Evolutionary conservation across 1,140 invertebrate genomes (phyloP).

Genomic region (Ceratina australensis): DNA sequence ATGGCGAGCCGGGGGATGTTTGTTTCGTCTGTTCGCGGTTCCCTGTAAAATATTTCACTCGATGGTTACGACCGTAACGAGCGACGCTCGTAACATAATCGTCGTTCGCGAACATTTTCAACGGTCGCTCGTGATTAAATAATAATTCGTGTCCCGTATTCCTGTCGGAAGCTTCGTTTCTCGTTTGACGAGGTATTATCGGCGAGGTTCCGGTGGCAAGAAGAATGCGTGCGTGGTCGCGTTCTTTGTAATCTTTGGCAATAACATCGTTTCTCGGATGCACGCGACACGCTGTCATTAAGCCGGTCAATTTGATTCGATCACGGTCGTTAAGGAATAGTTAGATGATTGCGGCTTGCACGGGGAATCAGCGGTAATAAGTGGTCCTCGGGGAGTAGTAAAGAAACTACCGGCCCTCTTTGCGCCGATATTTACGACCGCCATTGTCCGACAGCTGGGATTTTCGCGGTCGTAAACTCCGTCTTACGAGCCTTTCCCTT

Average conservation of each 20-base stretch:
- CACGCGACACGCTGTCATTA: conserved; percentile 46
- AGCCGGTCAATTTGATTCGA: conserved; percentile 52
- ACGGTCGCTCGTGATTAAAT: not conserved
- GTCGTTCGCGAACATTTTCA: not conserved
- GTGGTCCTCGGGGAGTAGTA: conserved; percentile 73
- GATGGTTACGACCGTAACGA: conserved; percentile 35
- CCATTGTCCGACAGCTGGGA: conserved; percentile 65
- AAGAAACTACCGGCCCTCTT: conserved; percentile 61
- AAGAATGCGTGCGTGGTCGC: not conserved
- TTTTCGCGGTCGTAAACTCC: conserved; percentile 59
- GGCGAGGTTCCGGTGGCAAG: not conserved
- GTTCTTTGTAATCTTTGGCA: conserved; percentile 29
- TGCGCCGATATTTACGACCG: conserved; percentile 76
- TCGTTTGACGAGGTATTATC: not conserved
- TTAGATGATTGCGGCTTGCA: conserved; percentile 74
- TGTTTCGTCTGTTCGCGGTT: conserved; percentile 27
- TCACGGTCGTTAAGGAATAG: conserved; percentile 71
- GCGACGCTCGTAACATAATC: conserved; percentile 5
- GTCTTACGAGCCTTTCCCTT: conserved; percentile 1
- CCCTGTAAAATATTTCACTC: conserved; percentile 26
- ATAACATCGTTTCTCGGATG: not conserved
- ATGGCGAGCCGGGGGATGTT: conserved; percentile 37
- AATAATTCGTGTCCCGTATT: not conserved
- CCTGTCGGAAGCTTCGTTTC: not conserved
- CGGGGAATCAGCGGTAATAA: conserved; percentile 76